Percentiles rank a stretch among this genome's conserved stretches.
Evolutionary conservation across 1,140 invertebrate genomes (phyloP).

Genomic region (Whitmania pigra): DNA sequence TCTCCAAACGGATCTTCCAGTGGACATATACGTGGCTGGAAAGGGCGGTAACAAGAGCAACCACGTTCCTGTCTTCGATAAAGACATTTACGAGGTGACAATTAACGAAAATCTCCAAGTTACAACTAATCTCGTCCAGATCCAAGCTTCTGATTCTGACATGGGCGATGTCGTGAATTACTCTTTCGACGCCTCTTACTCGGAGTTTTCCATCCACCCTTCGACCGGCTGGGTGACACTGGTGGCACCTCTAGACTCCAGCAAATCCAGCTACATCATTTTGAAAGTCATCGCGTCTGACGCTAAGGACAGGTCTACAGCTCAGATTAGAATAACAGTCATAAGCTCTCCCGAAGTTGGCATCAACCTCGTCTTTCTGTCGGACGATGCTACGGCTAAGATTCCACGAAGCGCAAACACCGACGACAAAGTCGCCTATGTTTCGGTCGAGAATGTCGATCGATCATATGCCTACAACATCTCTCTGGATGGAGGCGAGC

Average conservation of each 20-base stretch:
- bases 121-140: not conserved
- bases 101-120: not conserved
- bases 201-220: constrained; percentile 5
- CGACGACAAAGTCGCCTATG: not conserved
- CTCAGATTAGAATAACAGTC: not conserved
- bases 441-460: not conserved
- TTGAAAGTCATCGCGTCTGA: not conserved
- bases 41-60: not conserved
- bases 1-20: constrained; percentile 51
- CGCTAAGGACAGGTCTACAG: not conserved
- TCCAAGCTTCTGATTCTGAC: not conserved
- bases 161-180: not conserved
- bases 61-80: not conserved
- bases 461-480: not conserved
- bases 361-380: not conserved
- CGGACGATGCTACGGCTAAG: not conserved
- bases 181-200: not conserved
- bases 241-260: not conserved
- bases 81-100: not conserved
- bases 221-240: not conserved
- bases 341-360: not conserved
- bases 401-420: not conserved
- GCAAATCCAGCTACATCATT: not conserved
- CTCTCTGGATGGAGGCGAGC: not conserved
- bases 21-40: not conserved